These are phyloP conservation scores for Calyptomena viridis DNA, from an alignment of 2,113 vertebrate species.

Conservation along the genomic window DNA sequence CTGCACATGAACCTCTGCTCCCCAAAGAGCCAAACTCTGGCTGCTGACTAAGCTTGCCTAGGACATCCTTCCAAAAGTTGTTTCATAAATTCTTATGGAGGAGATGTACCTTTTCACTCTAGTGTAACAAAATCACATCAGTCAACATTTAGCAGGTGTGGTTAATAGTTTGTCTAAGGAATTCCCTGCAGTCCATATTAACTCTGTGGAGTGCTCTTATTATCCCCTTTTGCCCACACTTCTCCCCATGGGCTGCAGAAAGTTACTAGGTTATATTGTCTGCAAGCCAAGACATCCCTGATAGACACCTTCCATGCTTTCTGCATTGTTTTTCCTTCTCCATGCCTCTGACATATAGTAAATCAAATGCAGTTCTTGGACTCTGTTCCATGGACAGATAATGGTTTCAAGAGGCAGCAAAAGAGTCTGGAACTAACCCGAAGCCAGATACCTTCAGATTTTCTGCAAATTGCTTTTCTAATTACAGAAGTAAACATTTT, in stretches of 20 bases:
- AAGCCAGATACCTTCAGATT: conserved; percentile 8
- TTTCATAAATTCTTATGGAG: background rate
- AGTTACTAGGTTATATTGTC: background rate
- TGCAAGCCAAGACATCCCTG: background rate
- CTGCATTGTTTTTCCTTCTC: background rate
- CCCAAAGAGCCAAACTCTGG: background rate
- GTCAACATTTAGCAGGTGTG: background rate
- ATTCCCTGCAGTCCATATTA: background rate
- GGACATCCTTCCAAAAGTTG: background rate
- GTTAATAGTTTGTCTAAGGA: background rate
- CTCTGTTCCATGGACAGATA: background rate
- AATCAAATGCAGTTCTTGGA: background rate
- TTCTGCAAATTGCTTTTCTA: conserved; percentile 23
- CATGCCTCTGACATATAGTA: background rate
- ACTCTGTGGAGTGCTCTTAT: background rate
- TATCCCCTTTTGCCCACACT: background rate
- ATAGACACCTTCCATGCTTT: background rate
- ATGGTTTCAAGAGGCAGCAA: conserved; percentile 2
- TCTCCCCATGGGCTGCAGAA: background rate
- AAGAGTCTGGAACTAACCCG: background rate
- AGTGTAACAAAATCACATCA: background rate
- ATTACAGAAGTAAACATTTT: conserved; percentile 24
- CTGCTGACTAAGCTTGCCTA: background rate
- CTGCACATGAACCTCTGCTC: background rate
- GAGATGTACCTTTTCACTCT: background rate